Evolutionary conservation across 1,140 invertebrate species (phyloP).

Genomic region (Neodiprion pinetum): DNA sequence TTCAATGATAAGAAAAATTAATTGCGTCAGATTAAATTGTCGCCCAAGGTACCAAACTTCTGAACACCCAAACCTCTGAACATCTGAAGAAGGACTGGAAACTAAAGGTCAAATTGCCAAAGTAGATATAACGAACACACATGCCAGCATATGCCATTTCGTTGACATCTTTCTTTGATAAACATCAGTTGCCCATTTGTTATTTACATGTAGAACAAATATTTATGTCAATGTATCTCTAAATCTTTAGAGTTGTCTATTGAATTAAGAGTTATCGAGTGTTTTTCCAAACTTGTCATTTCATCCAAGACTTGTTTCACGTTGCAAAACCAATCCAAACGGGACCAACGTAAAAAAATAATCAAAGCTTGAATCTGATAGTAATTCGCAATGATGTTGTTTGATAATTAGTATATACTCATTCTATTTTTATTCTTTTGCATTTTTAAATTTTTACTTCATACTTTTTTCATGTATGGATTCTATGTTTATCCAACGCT

Average conservation of each 20-base stretch:
- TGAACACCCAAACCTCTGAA: background rate
- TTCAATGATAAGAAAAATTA: background rate
- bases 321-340: background rate
- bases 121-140: background rate
- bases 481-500: background rate
- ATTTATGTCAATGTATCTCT: background rate
- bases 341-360: background rate
- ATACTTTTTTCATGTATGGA: background rate
- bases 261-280: background rate
- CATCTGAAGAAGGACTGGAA: background rate
- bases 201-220: background rate
- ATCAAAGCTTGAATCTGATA: background rate
- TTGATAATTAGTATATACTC: background rate
- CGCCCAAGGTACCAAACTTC: background rate
- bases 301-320: conserved; percentile 2
- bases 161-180: background rate
- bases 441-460: too few relatives aligned
- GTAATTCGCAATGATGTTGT: conserved; percentile 1
- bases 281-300: background rate
- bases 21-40: background rate
- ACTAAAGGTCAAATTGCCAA: background rate
- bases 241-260: background rate
- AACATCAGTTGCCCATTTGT: background rate
- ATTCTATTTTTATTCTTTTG: background rate
- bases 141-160: background rate